Conservation (phyloP, 2,797 vertebrate genomes). For the Eulemur albifrons region DNA sequence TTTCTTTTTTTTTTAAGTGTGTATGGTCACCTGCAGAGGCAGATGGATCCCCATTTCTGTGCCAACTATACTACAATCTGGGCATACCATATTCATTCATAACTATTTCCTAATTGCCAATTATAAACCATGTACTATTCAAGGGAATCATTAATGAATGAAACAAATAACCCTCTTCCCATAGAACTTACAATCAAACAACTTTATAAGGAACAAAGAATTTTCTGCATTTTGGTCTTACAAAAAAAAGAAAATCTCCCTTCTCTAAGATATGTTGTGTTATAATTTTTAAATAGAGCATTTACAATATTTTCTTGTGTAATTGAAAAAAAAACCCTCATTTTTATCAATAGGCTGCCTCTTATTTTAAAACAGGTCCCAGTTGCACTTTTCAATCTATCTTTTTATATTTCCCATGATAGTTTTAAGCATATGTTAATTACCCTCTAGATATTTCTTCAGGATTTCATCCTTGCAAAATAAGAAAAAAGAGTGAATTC, state of each 20-base stretch:
- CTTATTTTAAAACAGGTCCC: conserved; percentile 54
- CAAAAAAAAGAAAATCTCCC: not conserved
- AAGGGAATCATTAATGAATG: conserved; percentile 31
- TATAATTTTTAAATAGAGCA: conserved; percentile 45
- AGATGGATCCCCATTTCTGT: not conserved
- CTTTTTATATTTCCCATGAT: conserved; percentile 50
- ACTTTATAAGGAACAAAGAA: conserved; percentile 40
- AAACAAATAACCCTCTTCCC: not conserved
- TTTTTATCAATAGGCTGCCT: conserved; percentile 46
- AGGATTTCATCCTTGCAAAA: conserved; percentile 42
- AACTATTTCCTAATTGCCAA: conserved; percentile 45
- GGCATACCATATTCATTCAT: not conserved
- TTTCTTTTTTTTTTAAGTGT: not conserved
- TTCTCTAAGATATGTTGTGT: not conserved
- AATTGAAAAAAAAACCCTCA: not conserved
- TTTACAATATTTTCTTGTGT: conserved; percentile 47
- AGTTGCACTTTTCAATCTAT: conserved; percentile 57
- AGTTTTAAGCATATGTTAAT: conserved; percentile 65
- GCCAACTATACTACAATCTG: not conserved
- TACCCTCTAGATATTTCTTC: conserved; percentile 64
- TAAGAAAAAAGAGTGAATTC: conserved; percentile 14
- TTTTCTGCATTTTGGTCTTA: conserved; percentile 10
- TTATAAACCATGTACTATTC: conserved; percentile 16
- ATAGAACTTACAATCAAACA: conserved; percentile 16
- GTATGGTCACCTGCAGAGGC: not conserved